Percentiles rank a stretch among this genome's conserved stretches.
These are phyloP conservation scores for Datnioides undecimradiatus DNA, from an alignment of 2,113 vertebrate species.

Conservation along the genomic window DNA sequence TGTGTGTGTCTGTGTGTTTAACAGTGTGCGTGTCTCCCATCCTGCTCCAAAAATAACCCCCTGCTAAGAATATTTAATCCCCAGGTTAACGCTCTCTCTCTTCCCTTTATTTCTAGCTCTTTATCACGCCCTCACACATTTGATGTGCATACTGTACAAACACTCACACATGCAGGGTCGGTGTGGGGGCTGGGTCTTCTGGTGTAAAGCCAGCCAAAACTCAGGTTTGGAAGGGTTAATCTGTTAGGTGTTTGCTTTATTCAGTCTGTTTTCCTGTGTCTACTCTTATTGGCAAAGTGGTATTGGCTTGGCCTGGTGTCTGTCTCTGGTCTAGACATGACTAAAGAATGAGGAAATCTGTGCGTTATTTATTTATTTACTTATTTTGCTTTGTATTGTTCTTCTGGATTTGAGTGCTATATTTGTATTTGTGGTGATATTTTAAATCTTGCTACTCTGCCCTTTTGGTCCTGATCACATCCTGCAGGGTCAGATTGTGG, in stretches of 20 bases:
- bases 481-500: slow-evolving; percentile 6
- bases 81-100: slow-evolving; percentile 58
- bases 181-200: slow-evolving; percentile 6
- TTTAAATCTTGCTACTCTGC: background rate
- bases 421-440: background rate
- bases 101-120: slow-evolving; percentile 24
- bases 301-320: slow-evolving; percentile 12
- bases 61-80: slow-evolving; percentile 80
- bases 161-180: slow-evolving; percentile 2
- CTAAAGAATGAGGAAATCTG: background rate
- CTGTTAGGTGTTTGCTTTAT: slow-evolving; percentile 37
- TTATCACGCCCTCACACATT: slow-evolving; percentile 55
- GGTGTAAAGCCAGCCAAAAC: slow-evolving; percentile 53
- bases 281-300: slow-evolving; percentile 18
- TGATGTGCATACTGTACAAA: slow-evolving; percentile 24
- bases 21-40: slow-evolving; percentile 56
- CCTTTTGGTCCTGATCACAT: background rate
- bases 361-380: slow-evolving; percentile 6
- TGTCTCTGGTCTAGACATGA: slow-evolving; percentile 11
- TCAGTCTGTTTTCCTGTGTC: slow-evolving; percentile 20
- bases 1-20: slow-evolving; percentile 43
- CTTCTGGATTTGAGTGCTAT: background rate
- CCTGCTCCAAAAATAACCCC: slow-evolving; percentile 82
- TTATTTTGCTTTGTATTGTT: background rate
- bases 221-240: slow-evolving; percentile 61